Evolutionary conservation across 2,113 vertebrate genomes (phyloP).

Genomic region (Phainopepla nitens): DNA sequence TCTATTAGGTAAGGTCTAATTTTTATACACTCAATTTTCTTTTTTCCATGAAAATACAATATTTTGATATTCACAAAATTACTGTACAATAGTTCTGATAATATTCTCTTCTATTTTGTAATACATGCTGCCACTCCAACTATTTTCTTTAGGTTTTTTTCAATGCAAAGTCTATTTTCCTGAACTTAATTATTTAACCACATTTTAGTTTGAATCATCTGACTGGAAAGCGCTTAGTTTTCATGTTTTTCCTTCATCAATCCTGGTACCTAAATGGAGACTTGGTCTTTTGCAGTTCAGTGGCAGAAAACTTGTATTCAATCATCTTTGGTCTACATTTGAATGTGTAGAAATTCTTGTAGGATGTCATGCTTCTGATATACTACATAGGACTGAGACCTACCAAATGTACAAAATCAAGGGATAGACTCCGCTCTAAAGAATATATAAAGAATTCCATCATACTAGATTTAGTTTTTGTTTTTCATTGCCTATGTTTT

Average conservation of each 20-base stretch:
- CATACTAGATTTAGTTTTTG: not conserved
- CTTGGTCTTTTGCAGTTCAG: not conserved
- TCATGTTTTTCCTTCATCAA: not conserved
- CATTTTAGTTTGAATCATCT: not conserved
- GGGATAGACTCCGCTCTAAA: not conserved
- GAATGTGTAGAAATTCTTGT: not conserved
- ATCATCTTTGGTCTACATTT: not conserved
- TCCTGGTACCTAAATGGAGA: not conserved
- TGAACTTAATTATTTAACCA: not conserved
- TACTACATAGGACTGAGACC: too few species aligned
- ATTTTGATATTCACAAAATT: not conserved
- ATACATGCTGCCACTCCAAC: not conserved
- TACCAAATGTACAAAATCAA: not conserved
- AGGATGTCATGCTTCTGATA: not conserved
- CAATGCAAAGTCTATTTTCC: not conserved
- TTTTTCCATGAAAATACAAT: not conserved
- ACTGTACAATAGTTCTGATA: not conserved
- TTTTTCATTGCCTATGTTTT: not conserved
- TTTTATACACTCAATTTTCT: not conserved
- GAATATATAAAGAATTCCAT: not conserved
- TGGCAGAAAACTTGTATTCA: not conserved
- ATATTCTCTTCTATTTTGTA: not conserved
- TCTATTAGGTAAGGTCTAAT: not conserved
- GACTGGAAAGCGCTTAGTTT: not conserved
- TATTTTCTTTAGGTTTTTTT: not conserved